Evolutionary conservation across 1,140 invertebrate genomes (phyloP), one percentile per base, ranked within the genome.

Genomic region (Pissodes strobi): DNA sequence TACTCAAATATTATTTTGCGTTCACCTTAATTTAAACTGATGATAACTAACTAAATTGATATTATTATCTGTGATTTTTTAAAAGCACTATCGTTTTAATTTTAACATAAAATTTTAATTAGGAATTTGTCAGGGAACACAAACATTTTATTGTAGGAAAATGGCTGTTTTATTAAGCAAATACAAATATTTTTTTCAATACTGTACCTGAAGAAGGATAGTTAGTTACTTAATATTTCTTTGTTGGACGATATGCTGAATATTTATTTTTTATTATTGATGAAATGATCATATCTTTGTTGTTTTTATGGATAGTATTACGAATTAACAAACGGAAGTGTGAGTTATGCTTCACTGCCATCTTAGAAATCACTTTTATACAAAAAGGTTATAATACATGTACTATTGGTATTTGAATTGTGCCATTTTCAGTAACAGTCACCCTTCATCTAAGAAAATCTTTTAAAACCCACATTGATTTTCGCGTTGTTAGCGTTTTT

Each of bases 261-360:
- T 65, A 55, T 68, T 68, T 64, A 61, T 64, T 68, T 67, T 68
- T 51, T 61, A 61, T 61, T 65, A 68, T 68, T 52, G 41, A 62
- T 61, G 51, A 61, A 61, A 38, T 61, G 15, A 61, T 52, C 45
- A 60, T 58, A 49, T 65, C 55, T 65, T 51, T 51, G 46, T 68
- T 65, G 62, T 62, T 69, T 65, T 66, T 68, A 61, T 68, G 57
- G 30, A 65, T 68, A 68, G 61, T 68, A 57, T 18, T 58, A 46
- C 43, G 19, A 66, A 37, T 39, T 30, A 43, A 65, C 10, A 19
- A 30, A 46, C 5, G 10, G 63, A 62, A 60, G 53, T 66, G 57
- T 63, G 25, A 27, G 27, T 52, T 45, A 62, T 67, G 60, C 60
- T 69, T 66, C 68, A 69, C 68, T 69, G 68, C 68, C 68, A 66